Evolutionary conservation across 1,140 invertebrate species (phyloP).

Genomic region (Cotesia typhae): DNA sequence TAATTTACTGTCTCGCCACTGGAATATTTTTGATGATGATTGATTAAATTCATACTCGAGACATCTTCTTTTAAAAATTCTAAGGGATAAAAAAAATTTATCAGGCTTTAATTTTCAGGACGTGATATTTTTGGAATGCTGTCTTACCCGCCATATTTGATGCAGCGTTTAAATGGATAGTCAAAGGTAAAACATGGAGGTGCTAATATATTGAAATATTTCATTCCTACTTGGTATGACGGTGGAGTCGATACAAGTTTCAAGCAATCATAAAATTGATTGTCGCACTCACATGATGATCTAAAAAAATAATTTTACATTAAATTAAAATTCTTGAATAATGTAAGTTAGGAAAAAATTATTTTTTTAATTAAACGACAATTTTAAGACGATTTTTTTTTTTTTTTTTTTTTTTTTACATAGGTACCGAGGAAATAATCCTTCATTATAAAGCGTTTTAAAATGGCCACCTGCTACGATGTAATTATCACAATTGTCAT

Average conservation of each 20-base stretch:
- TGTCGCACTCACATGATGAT: not conserved
- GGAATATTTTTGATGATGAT: too few relatives aligned
- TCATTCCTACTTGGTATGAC: not conserved
- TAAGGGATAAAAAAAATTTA: not conserved
- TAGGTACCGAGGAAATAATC: not conserved
- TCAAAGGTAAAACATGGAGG: not conserved
- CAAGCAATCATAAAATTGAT: not conserved
- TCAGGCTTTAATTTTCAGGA: not conserved
- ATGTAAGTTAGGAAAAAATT: too few relatives aligned
- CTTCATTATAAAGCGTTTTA: not conserved
- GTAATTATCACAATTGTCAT: not conserved
- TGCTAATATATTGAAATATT: not conserved
- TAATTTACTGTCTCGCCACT: too few relatives aligned
- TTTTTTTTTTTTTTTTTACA: too few relatives aligned
- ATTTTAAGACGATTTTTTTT: too few relatives aligned
- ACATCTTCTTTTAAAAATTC: not conserved
- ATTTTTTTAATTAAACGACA: too few relatives aligned
- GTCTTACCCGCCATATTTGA: not conserved
- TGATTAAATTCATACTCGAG: too few relatives aligned
- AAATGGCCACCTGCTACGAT: too few relatives aligned
- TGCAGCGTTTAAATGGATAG: not conserved
- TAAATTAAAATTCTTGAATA: too few relatives aligned
- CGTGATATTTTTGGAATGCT: not conserved
- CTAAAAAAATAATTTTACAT: not conserved
- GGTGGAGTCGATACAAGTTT: not conserved